These are phyloP conservation scores for Chelonus insularis DNA, from an alignment of 1,140 invertebrate species.

Conservation along the genomic window DNA sequence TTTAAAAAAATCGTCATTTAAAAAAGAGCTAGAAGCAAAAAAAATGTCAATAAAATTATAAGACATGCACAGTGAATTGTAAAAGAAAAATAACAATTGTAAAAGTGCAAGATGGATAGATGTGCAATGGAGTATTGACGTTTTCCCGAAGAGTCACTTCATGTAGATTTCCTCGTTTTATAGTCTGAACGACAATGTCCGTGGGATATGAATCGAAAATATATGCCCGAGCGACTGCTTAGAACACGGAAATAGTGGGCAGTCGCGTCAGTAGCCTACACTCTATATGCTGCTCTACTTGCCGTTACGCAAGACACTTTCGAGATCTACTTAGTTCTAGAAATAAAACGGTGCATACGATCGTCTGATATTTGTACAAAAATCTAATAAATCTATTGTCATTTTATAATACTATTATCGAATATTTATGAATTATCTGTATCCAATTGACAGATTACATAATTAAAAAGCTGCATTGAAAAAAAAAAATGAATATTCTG, in stretches of 20 bases:
- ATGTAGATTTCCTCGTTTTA: constrained; percentile 11
- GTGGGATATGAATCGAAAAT: constrained; percentile 26
- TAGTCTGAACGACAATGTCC: constrained; percentile 10
- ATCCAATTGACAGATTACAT: too few relatives aligned
- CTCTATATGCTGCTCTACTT: constrained; percentile 40
- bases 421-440: too few relatives aligned
- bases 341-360: constrained; percentile 29
- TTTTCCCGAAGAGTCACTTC: constrained; percentile 3
- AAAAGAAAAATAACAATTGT: background rate
- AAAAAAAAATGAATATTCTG: background rate
- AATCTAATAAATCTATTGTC: too few relatives aligned
- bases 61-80: background rate
- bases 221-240: constrained; percentile 20
- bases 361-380: too few relatives aligned
- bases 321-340: constrained; percentile 38
- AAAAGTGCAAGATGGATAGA: background rate
- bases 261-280: constrained; percentile 39
- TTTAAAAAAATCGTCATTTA: too few relatives aligned
- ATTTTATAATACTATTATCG: too few relatives aligned
- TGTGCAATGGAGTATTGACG: background rate
- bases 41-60: background rate
- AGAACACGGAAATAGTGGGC: constrained; percentile 53
- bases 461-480: too few relatives aligned
- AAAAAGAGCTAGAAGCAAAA: too few relatives aligned
- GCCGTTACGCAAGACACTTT: constrained; percentile 50